phyloP scores from a whole-genome alignment of 2,113 vertebrate genomes.

The Gobiocypris rarus region DNA sequence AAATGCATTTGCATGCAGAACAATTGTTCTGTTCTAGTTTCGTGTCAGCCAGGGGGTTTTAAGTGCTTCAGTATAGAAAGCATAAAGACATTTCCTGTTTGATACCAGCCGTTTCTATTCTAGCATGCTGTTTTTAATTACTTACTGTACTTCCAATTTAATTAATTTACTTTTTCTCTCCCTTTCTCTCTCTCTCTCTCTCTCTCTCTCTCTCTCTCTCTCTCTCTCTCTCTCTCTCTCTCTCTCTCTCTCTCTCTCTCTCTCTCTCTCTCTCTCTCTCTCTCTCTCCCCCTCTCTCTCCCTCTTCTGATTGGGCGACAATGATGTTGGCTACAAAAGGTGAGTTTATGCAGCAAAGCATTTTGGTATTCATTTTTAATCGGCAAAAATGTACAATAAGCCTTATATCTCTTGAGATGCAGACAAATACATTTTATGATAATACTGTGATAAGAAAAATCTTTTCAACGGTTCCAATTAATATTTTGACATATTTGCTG shows the following conservation, averaged over 20 bases:
- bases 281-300: neutral
- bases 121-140: constrained; percentile 14
- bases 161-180: constrained; percentile 17
- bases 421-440: neutral
- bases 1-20: constrained; percentile 13
- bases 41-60: neutral
- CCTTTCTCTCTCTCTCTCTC: neutral
- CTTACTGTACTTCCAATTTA: neutral
- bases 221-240: neutral
- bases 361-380: neutral
- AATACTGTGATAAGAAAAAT: neutral
- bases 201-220: neutral
- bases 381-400: neutral
- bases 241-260: neutral
- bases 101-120: neutral
- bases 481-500: constrained; percentile 4
- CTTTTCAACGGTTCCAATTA: neutral
- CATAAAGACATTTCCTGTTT: constrained; percentile 16
- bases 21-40: constrained; percentile 6
- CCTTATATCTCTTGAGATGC: neutral
- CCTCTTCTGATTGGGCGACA: neutral
- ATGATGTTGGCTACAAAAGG: constrained; percentile 28
- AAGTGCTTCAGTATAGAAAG: constrained; percentile 26
- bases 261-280: neutral
- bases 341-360: neutral